Evolutionary conservation across 1,140 invertebrate genomes (phyloP).

Genomic region (Brachionus rubens): DNA sequence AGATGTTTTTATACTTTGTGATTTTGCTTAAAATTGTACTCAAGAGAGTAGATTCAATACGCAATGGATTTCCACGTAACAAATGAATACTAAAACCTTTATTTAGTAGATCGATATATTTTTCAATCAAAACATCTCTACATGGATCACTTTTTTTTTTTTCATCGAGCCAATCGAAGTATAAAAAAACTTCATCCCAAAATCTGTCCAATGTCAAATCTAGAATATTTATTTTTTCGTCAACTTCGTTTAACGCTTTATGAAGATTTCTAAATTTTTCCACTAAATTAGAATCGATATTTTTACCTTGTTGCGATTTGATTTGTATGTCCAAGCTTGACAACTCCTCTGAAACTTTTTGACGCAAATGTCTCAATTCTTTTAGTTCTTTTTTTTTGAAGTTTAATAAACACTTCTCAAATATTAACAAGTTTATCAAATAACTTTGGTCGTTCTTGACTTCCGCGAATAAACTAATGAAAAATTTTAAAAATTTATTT

Average conservation of each 20-base stretch:
- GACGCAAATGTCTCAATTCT: background rate
- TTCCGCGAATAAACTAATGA: background rate
- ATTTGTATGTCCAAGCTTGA: background rate
- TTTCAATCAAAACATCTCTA: background rate
- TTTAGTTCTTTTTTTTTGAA: conserved; percentile 8
- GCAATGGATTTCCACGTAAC: background rate
- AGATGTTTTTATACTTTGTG: background rate
- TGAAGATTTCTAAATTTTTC: background rate
- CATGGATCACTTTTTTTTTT: background rate
- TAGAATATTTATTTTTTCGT: conserved; percentile 8
- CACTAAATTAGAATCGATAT: background rate
- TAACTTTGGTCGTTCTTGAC: background rate
- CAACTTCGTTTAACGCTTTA: background rate
- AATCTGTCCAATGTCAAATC: background rate
- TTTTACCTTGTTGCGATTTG: background rate
- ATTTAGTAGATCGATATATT: background rate
- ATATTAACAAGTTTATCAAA: background rate
- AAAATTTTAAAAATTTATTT: conserved; percentile 6
- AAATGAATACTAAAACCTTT: background rate
- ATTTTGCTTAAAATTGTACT: background rate
- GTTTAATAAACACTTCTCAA: conserved; percentile 1
- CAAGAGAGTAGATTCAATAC: background rate
- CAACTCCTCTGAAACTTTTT: background rate
- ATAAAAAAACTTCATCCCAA: background rate
- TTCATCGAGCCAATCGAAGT: background rate